Evolutionary conservation across 2,797 vertebrate genomes (phyloP), one percentile per base, ranked within the genome.

Genomic region (Siniperca scherzeri): DNA sequence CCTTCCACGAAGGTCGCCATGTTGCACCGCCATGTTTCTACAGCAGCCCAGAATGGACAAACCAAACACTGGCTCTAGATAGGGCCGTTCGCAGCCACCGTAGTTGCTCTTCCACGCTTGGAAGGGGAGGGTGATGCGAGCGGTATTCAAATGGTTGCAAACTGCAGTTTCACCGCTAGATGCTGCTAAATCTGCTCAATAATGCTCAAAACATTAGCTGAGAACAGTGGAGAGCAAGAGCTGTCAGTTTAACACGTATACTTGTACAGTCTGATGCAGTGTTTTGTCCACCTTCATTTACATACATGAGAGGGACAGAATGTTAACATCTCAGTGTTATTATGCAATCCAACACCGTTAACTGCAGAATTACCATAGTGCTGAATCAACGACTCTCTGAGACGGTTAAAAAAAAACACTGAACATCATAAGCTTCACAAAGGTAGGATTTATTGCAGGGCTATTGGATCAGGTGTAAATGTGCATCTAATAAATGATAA

Each of bases 221-320:
- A 38, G 27, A 66, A n/a, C 22, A 46, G 11, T 30, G n/a, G 27
- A 40, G 30, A 55, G n/a, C 19, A 42, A n/a, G 12, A 36, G 46
- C 14, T 12, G 22, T 13, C 7, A 16, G 14, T 50, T 48, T 36
- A 72, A 50, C 27, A 53, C 17, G 14, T 30, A 9, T 22, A 76
- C 40, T 46, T 59, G 40, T 46, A 27, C 14, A 21, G 2, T 48
- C 30, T 21, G 17, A 16, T 60, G 16, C 74, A 50, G 16, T 13
- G 22, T 38, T 57, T 36, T 56, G 52, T 25, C 11, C 21, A 64
- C 33, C 59, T 38, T 59, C 30, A 76, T 67, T 76, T 57, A 67
- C 52, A 59, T 46, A 59, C 25, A 30, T 22, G 12, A 33, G 22
- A 70, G 22, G 42, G 38, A 16, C 56, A 48, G 36, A 55, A 22